phyloP scores from a whole-genome alignment of 2,797 vertebrate species.

The Enteromius thamalakanensis region DNA sequence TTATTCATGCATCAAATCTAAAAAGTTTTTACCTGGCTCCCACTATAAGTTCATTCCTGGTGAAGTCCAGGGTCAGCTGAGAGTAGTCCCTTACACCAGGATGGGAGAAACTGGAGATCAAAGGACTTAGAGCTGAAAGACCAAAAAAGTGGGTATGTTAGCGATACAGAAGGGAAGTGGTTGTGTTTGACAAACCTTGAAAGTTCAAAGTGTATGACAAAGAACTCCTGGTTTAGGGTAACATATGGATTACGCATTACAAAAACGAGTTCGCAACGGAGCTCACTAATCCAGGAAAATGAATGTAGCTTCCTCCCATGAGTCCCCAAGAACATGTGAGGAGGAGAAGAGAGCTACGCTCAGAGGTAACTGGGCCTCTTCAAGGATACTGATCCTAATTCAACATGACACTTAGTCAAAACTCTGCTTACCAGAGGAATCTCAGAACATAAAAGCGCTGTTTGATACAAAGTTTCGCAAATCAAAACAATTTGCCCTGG shows the following conservation, averaged over 20 bases:
- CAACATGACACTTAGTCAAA: constrained; percentile 69
- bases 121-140: constrained; percentile 87
- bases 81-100: constrained; percentile 91
- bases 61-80: constrained; percentile 94
- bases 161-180: constrained; percentile 5
- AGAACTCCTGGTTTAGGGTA: background rate
- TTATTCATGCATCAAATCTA: background rate
- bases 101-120: constrained; percentile 90
- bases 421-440: constrained; percentile 47
- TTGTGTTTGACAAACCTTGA: background rate
- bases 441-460: constrained; percentile 55
- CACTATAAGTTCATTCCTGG: constrained; percentile 95
- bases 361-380: constrained; percentile 60
- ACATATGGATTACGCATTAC: constrained; percentile 20
- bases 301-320: constrained; percentile 23
- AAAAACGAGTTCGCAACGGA: background rate
- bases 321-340: constrained; percentile 36
- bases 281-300: constrained; percentile 23
- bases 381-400: constrained; percentile 64
- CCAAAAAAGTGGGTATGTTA: constrained; percentile 15
- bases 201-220: background rate
- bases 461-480: constrained; percentile 67
- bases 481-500: constrained; percentile 66
- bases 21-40: constrained; percentile 90
- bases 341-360: constrained; percentile 58